These are phyloP conservation scores for Cyclina sinensis DNA, from an alignment of 1,140 invertebrate genomes.

Conservation along the genomic window DNA sequence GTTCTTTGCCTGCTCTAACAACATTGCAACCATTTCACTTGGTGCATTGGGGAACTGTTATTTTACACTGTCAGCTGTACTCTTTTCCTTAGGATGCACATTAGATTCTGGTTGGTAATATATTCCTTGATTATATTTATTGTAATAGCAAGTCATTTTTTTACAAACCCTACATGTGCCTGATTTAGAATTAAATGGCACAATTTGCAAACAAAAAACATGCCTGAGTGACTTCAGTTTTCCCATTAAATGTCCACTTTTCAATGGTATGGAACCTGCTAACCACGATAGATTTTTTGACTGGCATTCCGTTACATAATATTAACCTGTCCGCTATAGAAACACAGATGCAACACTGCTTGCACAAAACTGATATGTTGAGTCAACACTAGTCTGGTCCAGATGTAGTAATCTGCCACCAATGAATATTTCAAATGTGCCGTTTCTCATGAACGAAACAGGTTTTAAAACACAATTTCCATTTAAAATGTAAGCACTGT, in stretches of 20 bases:
- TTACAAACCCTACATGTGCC: conserved; percentile 15
- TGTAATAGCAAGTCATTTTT: conserved; percentile 24
- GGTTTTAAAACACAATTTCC: too few species aligned
- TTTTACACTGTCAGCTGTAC: neutral
- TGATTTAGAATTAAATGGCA: neutral
- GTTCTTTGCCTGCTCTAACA: conserved; percentile 28
- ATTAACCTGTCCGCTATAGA: too few species aligned
- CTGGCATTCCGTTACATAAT: conserved; percentile 16
- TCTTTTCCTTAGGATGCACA: neutral
- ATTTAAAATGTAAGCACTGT: too few species aligned
- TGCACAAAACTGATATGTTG: too few species aligned
- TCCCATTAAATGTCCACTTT: neutral
- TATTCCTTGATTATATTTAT: neutral
- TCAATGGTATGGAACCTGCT: conserved; percentile 43
- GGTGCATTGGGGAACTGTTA: neutral
- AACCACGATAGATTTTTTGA: neutral
- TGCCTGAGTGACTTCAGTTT: neutral
- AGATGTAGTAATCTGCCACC: too few species aligned
- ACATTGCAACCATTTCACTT: neutral
- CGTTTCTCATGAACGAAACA: too few species aligned
- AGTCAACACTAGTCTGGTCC: too few species aligned
- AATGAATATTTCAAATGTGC: too few species aligned
- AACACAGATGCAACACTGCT: too few species aligned
- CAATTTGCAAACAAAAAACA: conserved; percentile 7
- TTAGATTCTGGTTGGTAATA: neutral